Percentiles rank a stretch among this genome's conserved stretches.
Conservation (phyloP, 2,888 invertebrate species). For the Harmothoe impar region DNA sequence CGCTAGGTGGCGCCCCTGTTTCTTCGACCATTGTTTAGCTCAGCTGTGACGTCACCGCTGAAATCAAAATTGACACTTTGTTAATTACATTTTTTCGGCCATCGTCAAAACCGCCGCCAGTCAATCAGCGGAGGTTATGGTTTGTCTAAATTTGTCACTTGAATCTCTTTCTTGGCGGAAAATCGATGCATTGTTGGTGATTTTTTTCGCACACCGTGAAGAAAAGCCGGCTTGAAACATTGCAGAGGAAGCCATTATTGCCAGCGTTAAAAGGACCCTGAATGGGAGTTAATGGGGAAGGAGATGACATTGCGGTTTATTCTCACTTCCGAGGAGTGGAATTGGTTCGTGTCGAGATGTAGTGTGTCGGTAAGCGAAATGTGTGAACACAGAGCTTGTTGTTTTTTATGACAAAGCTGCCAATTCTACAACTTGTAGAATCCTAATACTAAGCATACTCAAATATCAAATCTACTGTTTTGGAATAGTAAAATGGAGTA, state of each 20-base stretch:
- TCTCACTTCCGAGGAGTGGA: constrained; percentile 6
- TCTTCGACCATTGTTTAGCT: background rate
- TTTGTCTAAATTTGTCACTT: constrained; percentile 44
- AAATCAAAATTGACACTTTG: constrained; percentile 50
- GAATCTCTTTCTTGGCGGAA: background rate
- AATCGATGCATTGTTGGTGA: constrained; percentile 45
- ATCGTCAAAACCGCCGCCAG: constrained; percentile 11
- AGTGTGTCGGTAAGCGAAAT: background rate
- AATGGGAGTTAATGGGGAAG: background rate
- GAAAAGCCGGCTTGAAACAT: constrained; percentile 20
- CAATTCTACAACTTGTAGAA: background rate
- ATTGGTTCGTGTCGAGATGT: constrained; percentile 20
- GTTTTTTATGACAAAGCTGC: background rate
- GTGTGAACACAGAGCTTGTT: background rate
- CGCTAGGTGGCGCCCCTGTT: background rate
- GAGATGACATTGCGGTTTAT: constrained; percentile 8
- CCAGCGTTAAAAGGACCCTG: background rate
- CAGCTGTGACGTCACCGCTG: constrained; percentile 11
- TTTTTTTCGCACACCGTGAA: background rate
- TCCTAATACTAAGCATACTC: background rate
- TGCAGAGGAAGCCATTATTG: constrained; percentile 41
- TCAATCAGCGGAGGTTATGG: constrained; percentile 29
- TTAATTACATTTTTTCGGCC: constrained; percentile 24
- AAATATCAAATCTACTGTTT: too few species aligned
- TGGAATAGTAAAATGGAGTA: too few species aligned